Evolutionary conservation across 2,113 vertebrate genomes (phyloP).

Genomic region (Tachysurus fulvidraco): DNA sequence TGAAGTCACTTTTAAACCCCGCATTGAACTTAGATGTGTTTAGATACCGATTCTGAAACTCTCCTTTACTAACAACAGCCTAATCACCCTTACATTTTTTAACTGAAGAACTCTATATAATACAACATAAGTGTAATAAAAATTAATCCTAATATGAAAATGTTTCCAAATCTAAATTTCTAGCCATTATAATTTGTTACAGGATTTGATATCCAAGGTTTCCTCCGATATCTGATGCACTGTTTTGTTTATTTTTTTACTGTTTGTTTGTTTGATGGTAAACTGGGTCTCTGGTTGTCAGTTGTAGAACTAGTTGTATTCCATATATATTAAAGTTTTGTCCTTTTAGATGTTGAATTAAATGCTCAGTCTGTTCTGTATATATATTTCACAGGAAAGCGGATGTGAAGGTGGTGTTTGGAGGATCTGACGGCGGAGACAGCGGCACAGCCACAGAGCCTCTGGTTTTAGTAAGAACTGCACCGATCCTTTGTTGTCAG

Average conservation of each 20-base stretch:
- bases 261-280: neutral
- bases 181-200: too few relatives aligned
- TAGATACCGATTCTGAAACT: neutral
- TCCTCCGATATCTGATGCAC: neutral
- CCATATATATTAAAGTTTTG: too few relatives aligned
- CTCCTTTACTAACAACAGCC: neutral
- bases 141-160: too few relatives aligned
- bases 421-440: constrained; percentile 47
- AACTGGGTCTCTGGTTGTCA: neutral
- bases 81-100: neutral
- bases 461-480: constrained; percentile 70
- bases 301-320: too few relatives aligned
- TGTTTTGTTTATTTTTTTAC: neutral
- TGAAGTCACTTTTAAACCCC: neutral
- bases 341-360: neutral
- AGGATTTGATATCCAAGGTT: neutral
- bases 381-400: constrained; percentile 62
- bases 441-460: constrained; percentile 59
- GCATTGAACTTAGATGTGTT: neutral
- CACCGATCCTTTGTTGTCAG: neutral
- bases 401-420: constrained; percentile 69
- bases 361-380: neutral
- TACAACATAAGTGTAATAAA: too few relatives aligned
- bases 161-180: neutral
- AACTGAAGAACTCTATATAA: too few relatives aligned